These are phyloP conservation scores for Calameuta idolon DNA, from an alignment of 2,888 invertebrate species.

Conservation along the genomic window DNA sequence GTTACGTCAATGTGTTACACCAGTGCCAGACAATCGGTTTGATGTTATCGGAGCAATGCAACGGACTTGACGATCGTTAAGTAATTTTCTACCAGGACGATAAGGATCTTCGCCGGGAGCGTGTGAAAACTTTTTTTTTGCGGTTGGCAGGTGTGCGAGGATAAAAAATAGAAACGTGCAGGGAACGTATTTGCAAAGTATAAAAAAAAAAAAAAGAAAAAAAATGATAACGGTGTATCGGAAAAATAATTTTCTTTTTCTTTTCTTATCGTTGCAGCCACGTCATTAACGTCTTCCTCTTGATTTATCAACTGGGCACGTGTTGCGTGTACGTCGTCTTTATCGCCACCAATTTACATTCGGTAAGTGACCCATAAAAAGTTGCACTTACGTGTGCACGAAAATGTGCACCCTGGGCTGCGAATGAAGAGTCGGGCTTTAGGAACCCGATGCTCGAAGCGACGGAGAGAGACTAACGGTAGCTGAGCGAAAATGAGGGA, in stretches of 20 bases:
- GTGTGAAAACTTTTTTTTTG: not conserved
- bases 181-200: no score
- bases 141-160: not conserved
- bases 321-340: slow-evolving; percentile 98
- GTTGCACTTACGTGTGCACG: not conserved
- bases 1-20: not conserved
- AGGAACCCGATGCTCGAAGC: not conserved
- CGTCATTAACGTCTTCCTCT: slow-evolving; percentile 78
- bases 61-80: not conserved
- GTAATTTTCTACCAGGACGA: not conserved
- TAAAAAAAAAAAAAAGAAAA: no score
- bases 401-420: not conserved
- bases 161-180: not conserved
- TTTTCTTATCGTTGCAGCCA: slow-evolving; percentile 70
- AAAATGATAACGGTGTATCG: not conserved
- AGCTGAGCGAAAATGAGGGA: no score
- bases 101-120: not conserved
- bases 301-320: slow-evolving; percentile 94
- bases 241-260: not conserved
- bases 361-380: slow-evolving; percentile 64
- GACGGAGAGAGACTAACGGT: not conserved
- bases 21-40: not conserved
- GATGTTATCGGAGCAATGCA: not conserved
- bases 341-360: slow-evolving; percentile 86
- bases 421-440: no score